Evolutionary conservation across 2,888 invertebrate species (phyloP).

Genomic region (Hofmannophila pseudospretella): DNA sequence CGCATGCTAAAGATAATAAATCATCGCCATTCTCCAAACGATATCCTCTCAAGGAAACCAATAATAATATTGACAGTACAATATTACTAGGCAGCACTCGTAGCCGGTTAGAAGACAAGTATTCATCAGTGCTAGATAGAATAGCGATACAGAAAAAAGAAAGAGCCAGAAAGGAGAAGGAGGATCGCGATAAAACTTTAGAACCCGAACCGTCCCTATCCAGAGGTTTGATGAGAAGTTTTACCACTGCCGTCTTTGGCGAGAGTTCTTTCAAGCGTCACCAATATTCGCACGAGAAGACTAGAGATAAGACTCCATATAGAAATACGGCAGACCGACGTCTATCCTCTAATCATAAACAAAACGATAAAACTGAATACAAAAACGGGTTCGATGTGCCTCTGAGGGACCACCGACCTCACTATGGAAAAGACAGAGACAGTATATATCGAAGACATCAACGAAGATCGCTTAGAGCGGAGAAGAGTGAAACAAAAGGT

Average conservation of each 20-base stretch:
- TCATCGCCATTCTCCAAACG: constrained; percentile 63
- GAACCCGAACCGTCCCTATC: constrained; percentile 77
- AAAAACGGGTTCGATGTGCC: constrained; percentile 59
- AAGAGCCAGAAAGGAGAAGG: constrained; percentile 65
- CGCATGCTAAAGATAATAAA: constrained; percentile 63
- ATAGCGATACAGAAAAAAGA: constrained; percentile 80
- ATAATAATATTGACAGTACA: constrained; percentile 61
- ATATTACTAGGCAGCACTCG: constrained; percentile 77
- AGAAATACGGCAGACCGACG: constrained; percentile 68
- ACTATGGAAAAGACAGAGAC: constrained; percentile 68
- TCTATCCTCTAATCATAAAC: constrained; percentile 55
- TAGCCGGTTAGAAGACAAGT: constrained; percentile 87
- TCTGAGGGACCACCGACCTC: constrained; percentile 43
- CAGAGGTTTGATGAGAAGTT: constrained; percentile 80
- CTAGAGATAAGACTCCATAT: constrained; percentile 82
- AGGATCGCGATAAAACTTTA: constrained; percentile 83
- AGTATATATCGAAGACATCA: constrained; percentile 71
- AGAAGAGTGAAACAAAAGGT: constrained; percentile 79
- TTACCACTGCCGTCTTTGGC: constrained; percentile 84
- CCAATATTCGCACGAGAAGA: constrained; percentile 77
- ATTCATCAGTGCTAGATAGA: constrained; percentile 85
- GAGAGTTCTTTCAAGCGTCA: constrained; percentile 78
- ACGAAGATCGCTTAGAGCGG: constrained; percentile 77
- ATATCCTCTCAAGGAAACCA: constrained; percentile 67
- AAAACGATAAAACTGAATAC: constrained; percentile 47